These are phyloP conservation scores for Deilephila elpenor DNA, from an alignment of 2,888 invertebrate genomes.

Conservation along the genomic window DNA sequence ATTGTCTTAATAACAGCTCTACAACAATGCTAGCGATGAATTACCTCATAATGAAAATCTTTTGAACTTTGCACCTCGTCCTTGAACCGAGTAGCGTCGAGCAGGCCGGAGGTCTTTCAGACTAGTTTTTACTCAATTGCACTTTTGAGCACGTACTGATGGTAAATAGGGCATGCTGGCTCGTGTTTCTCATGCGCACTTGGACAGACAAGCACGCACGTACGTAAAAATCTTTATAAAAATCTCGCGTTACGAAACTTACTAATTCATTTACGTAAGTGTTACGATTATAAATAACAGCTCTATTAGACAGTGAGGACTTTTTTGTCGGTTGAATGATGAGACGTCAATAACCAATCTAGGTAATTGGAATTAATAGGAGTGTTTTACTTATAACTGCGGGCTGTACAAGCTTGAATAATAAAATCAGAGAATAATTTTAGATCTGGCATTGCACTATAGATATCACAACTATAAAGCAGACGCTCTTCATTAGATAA, in stretches of 20 bases:
- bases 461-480: neutral
- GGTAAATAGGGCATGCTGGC: conserved; percentile 50
- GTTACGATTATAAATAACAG: neutral
- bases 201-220: conserved; percentile 29
- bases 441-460: too few relatives aligned
- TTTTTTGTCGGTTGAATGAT: neutral
- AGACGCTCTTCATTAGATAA: neutral
- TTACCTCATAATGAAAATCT: conserved; percentile 1
- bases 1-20: neutral
- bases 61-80: conserved; percentile 24
- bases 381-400: too few relatives aligned
- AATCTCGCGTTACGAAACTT: conserved; percentile 19
- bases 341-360: neutral
- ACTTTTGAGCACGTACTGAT: conserved; percentile 44
- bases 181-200: conserved; percentile 43
- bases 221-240: conserved; percentile 26
- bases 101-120: conserved; percentile 27
- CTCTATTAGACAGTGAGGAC: neutral
- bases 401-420: too few relatives aligned
- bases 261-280: conserved; percentile 4
- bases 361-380: neutral
- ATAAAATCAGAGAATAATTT: too few relatives aligned
- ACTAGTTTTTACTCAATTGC: conserved; percentile 43
- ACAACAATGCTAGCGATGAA: neutral
- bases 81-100: conserved; percentile 31